Percentiles rank a stretch among this genome's conserved stretches.
Conservation (phyloP, 2,113 vertebrate species). For the Antechinus stuartii region DNA sequence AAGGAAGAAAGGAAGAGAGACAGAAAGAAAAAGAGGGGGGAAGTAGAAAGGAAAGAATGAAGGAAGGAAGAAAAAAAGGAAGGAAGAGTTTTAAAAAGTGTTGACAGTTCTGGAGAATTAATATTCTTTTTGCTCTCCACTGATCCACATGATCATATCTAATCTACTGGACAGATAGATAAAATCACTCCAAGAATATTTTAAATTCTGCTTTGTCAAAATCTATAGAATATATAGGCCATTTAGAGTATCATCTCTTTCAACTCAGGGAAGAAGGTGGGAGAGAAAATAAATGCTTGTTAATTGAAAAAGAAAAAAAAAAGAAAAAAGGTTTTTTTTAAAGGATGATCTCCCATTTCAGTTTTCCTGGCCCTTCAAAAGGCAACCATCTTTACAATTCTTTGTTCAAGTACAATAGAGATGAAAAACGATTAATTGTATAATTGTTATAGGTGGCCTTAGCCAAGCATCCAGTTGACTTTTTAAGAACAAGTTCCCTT, state of each 20-base stretch:
- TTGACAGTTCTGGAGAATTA: neutral
- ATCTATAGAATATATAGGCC: neutral
- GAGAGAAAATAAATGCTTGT: neutral
- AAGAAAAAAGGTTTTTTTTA: neutral
- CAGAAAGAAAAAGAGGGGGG: too few relatives aligned
- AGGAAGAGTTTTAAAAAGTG: neutral
- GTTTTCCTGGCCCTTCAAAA: fast-evolving
- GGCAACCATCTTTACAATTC: neutral
- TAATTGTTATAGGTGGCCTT: neutral
- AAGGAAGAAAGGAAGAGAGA: neutral
- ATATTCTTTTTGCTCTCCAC: neutral
- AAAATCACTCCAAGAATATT: neutral
- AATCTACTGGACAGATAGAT: neutral
- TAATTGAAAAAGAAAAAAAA: constrained; percentile 1
- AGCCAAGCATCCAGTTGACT: neutral
- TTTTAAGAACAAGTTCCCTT: neutral
- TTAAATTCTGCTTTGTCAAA: neutral
- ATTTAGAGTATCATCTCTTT: neutral
- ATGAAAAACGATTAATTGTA: neutral
- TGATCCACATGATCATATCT: neutral
- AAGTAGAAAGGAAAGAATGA: too few relatives aligned
- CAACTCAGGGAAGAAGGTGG: neutral
- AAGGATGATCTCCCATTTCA: neutral
- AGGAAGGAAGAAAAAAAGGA: too few relatives aligned
- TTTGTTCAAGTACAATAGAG: neutral